Base-by-base conservation (phyloP, 2,888 invertebrate genomes). In the Amiota minor region DNA sequence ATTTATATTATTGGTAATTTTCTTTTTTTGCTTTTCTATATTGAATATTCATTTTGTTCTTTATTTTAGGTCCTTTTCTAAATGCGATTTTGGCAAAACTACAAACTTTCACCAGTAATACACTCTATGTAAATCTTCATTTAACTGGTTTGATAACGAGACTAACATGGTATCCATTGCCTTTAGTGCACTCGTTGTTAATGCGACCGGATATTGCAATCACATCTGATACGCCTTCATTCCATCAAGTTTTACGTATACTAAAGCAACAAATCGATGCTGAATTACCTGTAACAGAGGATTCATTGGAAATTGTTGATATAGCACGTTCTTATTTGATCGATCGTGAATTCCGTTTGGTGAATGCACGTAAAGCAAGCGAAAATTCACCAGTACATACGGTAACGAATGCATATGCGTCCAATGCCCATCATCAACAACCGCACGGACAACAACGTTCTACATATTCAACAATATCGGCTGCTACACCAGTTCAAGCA, bases 181-280 rank as follows among this genome's bases (percentile, higher is more conserved):
- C 98, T 9, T 90, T 98, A 72, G 91, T 98, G 70, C 93, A 96
- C 78, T 95, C 97, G 3, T 93, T 98, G 88, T 91, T 99, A 64
- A 92, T 99, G 76, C 96, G 97, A 85, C 94, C 96, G 75, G 94
- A 94, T 88, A 93, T 94, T 81, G 94, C 96, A 80, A 93, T 97
- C 86, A 97, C 97, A 88, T 97, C 97, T 1, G 95, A 95, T 86
- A 95, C 98, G 87, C 95, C 96, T 87, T 97, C 97, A 4, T 92
- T 98, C 77, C 95, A 95, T 89, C 97, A 97, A 93, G 97, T 96
- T 77, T 90, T 96, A 80, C 93, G 94, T 74, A 93, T 94, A 65
- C 90, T 98, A 65, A 96, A 96, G 84, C 95, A 96, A 80, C 95
- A 95, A 89, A 93, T 98, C 68, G 98, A 98, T 88, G 94, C 94